Evolutionary conservation across 2,888 invertebrate genomes (phyloP).

Genomic region (Candidula unifasciata): DNA sequence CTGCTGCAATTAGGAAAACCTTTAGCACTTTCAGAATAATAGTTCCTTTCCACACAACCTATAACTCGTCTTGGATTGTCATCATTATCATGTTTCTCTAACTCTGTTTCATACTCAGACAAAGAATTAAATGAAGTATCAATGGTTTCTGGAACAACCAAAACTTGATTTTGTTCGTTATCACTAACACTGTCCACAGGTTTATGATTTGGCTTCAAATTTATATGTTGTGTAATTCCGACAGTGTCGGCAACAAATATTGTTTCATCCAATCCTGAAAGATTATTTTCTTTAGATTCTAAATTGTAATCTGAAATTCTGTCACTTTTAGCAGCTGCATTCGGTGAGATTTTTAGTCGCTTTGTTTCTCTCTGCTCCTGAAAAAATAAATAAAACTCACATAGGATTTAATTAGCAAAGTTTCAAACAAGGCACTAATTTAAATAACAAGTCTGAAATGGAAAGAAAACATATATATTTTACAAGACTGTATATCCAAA

Average conservation of each 20-base stretch:
- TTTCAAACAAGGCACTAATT: too few relatives aligned
- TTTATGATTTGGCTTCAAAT: neutral
- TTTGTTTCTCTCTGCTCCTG: constrained; percentile 24
- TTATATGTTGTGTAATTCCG: neutral
- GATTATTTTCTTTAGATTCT: neutral
- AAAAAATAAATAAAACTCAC: neutral
- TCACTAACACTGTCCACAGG: neutral
- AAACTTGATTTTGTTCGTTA: neutral
- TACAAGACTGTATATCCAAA: too few relatives aligned
- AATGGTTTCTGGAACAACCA: constrained; percentile 31
- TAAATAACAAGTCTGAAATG: too few relatives aligned
- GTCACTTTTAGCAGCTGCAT: neutral
- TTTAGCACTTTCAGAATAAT: neutral
- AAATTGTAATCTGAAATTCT: neutral
- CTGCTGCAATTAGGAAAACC: neutral
- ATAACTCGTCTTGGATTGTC: neutral
- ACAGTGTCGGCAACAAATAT: constrained; percentile 21
- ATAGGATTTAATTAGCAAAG: neutral
- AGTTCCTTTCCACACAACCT: neutral
- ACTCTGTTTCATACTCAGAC: neutral
- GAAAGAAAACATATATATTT: too few relatives aligned
- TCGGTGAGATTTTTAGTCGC: neutral
- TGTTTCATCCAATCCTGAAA: neutral
- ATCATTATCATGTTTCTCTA: neutral
- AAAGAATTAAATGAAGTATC: constrained; percentile 11